phyloP scores from a whole-genome alignment of 2,113 vertebrate species.

The Chloebia gouldiae region DNA sequence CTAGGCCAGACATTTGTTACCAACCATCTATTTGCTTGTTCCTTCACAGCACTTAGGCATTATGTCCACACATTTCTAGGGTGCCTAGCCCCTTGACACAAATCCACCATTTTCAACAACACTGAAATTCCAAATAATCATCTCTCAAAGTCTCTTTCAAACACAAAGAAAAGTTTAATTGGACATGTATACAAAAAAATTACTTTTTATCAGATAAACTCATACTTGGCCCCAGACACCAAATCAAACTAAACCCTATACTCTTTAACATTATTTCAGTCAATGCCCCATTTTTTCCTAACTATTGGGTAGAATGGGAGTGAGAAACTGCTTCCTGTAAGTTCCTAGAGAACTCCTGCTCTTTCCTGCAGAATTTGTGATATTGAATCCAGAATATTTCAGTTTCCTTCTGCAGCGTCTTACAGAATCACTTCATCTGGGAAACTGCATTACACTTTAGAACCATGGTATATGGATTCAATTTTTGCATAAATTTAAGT shows the following conservation, averaged over 20 bases:
- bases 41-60: not conserved
- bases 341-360: not conserved
- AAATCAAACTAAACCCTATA: not conserved
- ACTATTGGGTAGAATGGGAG: not conserved
- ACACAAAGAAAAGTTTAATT: not conserved
- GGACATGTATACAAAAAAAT: not conserved
- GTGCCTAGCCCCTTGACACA: not conserved
- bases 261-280: not conserved
- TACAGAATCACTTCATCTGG: not conserved
- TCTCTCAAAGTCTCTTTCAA: not conserved
- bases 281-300: not conserved
- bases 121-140: not conserved
- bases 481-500: not conserved
- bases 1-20: not conserved
- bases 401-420: not conserved
- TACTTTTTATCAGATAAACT: not conserved
- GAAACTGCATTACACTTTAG: not conserved
- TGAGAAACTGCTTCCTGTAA: not conserved
- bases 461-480: not conserved
- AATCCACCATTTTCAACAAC: not conserved
- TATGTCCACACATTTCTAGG: not conserved
- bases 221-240: not conserved
- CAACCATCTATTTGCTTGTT: not conserved
- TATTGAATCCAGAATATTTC: not conserved
- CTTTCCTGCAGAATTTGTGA: not conserved